Conservation (phyloP, 2,888 invertebrate species). For the Disparrhopalites patrizii region DNA sequence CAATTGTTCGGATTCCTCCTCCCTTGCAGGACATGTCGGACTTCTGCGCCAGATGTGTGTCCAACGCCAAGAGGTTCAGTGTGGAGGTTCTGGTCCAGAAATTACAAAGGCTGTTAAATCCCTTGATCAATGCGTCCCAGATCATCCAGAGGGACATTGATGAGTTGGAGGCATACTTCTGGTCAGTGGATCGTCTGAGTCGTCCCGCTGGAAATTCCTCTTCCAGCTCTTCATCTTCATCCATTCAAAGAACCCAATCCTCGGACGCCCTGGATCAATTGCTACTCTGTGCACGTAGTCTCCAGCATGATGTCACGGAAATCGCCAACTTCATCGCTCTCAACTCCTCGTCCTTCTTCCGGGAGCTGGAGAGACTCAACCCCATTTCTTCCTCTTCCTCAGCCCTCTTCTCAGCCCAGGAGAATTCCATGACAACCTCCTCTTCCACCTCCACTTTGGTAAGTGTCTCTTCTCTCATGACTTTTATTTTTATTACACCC, state of each 20-base stretch:
- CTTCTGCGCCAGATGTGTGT: conserved; percentile 74
- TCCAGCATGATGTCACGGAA: conserved; percentile 84
- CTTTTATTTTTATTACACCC: too few species aligned
- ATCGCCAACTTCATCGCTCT: conserved; percentile 60
- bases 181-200: conserved; percentile 67
- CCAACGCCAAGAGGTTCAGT: conserved; percentile 49
- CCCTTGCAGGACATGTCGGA: conserved; percentile 76
- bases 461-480: too few species aligned
- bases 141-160: conserved; percentile 73
- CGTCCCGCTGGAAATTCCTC: conserved; percentile 14
- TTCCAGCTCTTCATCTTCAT: conserved; percentile 51
- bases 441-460: too few species aligned
- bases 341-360: conserved; percentile 39
- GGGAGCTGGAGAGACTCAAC: conserved; percentile 15
- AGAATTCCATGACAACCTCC: too few species aligned
- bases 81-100: conserved; percentile 72
- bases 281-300: conserved; percentile 76
- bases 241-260: conserved; percentile 53
- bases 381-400: not conserved
- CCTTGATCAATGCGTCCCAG: conserved; percentile 72
- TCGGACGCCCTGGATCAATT: conserved; percentile 80
- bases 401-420: too few species aligned
- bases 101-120: conserved; percentile 72
- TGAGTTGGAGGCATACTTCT: conserved; percentile 69
- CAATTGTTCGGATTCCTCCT: not conserved